These are phyloP conservation scores for Baronia brevicornis DNA, from an alignment of 2,888 invertebrate genomes.

Conservation along the genomic window DNA sequence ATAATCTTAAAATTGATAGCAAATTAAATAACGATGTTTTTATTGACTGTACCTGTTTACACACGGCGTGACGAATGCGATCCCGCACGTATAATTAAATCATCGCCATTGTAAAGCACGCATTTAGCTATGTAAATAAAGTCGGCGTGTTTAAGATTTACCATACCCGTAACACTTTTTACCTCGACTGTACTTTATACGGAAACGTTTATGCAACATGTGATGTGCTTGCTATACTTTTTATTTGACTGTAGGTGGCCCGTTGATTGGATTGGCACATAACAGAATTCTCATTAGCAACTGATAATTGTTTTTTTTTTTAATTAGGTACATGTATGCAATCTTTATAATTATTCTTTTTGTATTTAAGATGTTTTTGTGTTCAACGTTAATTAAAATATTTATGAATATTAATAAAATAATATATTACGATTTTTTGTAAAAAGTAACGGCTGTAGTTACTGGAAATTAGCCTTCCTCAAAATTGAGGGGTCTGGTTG, in stretches of 20 bases:
- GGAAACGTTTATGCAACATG: conserved; percentile 9
- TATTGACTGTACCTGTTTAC: conserved; percentile 17
- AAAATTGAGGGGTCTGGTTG: too few relatives aligned
- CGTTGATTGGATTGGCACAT: conserved; percentile 4
- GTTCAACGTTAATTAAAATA: too few relatives aligned
- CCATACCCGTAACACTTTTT: conserved; percentile 19
- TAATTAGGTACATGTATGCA: too few relatives aligned
- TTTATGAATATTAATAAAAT: too few relatives aligned
- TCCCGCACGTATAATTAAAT: conserved; percentile 40
- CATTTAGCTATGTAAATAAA: conserved; percentile 42
- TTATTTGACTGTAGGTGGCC: background rate
- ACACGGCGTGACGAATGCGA: conserved; percentile 18
- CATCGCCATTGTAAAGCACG: conserved; percentile 38
- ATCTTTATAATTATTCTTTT: too few relatives aligned
- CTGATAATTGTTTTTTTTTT: too few relatives aligned
- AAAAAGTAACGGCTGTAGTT: too few relatives aligned
- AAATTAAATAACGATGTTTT: conserved; percentile 16
- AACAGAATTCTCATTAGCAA: too few relatives aligned
- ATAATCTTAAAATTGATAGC: too few relatives aligned
- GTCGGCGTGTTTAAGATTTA: conserved; percentile 24
- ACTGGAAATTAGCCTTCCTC: too few relatives aligned
- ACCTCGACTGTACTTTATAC: conserved; percentile 12
- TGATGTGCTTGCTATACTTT: background rate
- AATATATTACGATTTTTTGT: too few relatives aligned
- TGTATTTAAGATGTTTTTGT: too few relatives aligned